These are phyloP conservation scores for Tympanuchus pallidicinctus DNA, from an alignment of 2,113 vertebrate genomes.

Conservation along the genomic window DNA sequence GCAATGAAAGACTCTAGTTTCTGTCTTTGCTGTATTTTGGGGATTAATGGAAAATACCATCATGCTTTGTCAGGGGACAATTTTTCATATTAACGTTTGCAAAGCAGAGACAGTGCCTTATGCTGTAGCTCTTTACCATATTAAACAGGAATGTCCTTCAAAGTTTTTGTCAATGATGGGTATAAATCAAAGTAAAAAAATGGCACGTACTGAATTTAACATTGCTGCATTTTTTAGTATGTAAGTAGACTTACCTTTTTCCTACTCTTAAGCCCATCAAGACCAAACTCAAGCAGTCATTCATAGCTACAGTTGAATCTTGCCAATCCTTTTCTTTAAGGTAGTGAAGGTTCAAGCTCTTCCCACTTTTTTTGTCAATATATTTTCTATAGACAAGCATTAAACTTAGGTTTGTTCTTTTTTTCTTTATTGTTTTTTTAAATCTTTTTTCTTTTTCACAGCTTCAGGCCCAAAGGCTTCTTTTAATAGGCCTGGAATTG, in stretches of 20 bases:
- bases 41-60: conserved; percentile 71
- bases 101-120: conserved; percentile 66
- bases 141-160: conserved; percentile 76
- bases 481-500: conserved; percentile 82
- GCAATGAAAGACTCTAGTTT: conserved; percentile 69
- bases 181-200: conserved; percentile 78
- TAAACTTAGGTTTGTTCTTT: conserved; percentile 75
- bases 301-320: conserved; percentile 76
- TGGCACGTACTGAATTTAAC: conserved; percentile 72
- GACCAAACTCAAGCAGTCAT: conserved; percentile 77
- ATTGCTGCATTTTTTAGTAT: conserved; percentile 80
- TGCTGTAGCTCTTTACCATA: conserved; percentile 69
- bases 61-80: conserved; percentile 68
- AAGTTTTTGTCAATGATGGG: conserved; percentile 62
- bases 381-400: conserved; percentile 78
- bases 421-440: neutral
- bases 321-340: conserved; percentile 71
- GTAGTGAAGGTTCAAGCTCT: conserved; percentile 77
- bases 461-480: conserved; percentile 72
- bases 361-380: conserved; percentile 78
- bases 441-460: neutral
- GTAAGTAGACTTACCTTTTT: conserved; percentile 79
- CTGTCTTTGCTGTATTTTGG: conserved; percentile 62
- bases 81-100: conserved; percentile 75
- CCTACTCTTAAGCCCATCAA: conserved; percentile 71